Evolutionary conservation across 2,888 invertebrate genomes (phyloP), one percentile per base, ranked within the genome.

Genomic region (Anthophora plumipes): DNA sequence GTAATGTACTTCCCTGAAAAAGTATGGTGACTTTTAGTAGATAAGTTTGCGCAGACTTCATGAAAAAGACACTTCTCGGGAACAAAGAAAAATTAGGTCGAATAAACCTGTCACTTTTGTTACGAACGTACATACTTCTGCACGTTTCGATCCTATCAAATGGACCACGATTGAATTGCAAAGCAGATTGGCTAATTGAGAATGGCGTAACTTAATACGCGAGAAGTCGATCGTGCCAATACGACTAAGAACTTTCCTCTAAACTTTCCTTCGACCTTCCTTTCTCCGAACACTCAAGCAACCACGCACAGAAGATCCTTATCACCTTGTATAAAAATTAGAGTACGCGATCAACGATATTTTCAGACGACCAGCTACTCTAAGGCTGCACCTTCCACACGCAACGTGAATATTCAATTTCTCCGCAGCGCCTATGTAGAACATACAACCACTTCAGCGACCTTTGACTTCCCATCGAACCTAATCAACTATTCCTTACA

Each of bases 331-430:
- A 54, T 39, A 67, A 75, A 80, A 76, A 72, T 76, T 82, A 71
- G 64, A 64, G 20, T 55, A 68, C 11, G 71, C 59, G 12, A 67
- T 57, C 25, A n/a, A 17, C 66, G 66, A 66, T 68, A 57, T 75
- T 81, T 73, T 46, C 81, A 43, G 64, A 54, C 54, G 50, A 54
- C 54, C 20, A 6, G 31, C n/a, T n/a, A n/a, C 46, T 63, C 48
- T 22, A 50, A 59, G 46, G 52, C 52, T 67, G 61, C 43, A 54
- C 72, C 69, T 59, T 69, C 59, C 57, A 54, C 84, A 83, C 82
- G 84, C 84, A 64, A 84, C 55, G 74, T 79, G 84, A 80, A 83
- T 84, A 84, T 80, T 83, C 84, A 83, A 83, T 84, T 77, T 71
- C 77, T 48, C 63, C 39, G 61, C 69, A 46, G 52, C 59, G 54